Base-by-base conservation (phyloP, 2,888 invertebrate genomes). In the Listrodromus nycthemerus region DNA sequence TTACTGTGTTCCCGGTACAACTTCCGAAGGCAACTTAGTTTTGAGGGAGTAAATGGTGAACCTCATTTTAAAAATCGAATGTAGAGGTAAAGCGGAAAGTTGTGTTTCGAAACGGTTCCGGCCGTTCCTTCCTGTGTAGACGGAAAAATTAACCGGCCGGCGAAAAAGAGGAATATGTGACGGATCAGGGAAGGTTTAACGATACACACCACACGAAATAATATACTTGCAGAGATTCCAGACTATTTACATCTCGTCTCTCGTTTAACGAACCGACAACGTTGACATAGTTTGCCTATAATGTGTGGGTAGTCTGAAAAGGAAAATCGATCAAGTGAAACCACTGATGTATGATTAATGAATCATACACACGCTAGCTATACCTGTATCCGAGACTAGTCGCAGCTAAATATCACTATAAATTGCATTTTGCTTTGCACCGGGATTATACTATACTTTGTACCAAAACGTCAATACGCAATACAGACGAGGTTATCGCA, bases 311-410 rank as follows among this genome's bases (percentile, higher is more conserved):
- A 50, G 61, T 69, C 61, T 7, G 50, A 71, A 73, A 73, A 73
- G 82, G 67, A 78, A 71, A 77, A 77, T 82, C 77, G 73, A 77
- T 77, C 50, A 33, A 21, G 55, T 61, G 21, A 70, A 48, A 67
- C 21, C 73, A 61, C n/a, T 50, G 77, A 41, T 61, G 58, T 58
- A 50, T 50, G 67, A 61, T 67, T 73, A 67, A 82, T 78, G 77
- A 69, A 77, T 50, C 82, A 52, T 77, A 48, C 71, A 48, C 71
- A 66, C n/a, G 61, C 66, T 37, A 48, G 71, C 58, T 71, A 67
- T 41, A 58, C 33, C 33, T n/a, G 19, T 76, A 45, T 16, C 13
- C 41, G 41, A n/a, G 13, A 24, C 30, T 30, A 75, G 48, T 71
- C 70, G 55, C 48, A 33, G 66, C 30, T 70, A 24, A 48, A 76